Evolutionary conservation across 2,113 vertebrate genomes (phyloP).

Genomic region (Marmota monax): DNA sequence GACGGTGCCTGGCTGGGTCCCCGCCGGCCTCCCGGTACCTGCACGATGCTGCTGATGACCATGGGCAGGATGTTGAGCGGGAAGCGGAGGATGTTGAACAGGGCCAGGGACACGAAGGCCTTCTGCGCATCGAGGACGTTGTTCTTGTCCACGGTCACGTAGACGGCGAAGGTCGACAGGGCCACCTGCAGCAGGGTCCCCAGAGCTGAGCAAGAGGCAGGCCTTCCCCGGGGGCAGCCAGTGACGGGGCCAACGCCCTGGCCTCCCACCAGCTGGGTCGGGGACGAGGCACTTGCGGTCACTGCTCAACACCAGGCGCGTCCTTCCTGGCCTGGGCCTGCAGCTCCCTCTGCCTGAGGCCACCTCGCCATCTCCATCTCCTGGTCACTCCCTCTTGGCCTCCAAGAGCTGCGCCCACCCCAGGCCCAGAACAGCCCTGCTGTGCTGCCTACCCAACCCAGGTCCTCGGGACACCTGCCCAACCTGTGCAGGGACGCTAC

Average conservation of each 20-base stretch:
- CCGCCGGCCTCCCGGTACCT: constrained; percentile 81
- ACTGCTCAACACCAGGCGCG: rapidly evolving
- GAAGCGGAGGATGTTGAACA: constrained; percentile 98
- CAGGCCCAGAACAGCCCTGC: neutral
- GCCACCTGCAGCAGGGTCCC: constrained; percentile 84
- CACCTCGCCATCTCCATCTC: too few relatives aligned
- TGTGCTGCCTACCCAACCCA: rapidly evolving
- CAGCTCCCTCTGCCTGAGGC: neutral
- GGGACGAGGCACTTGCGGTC: rapidly evolving
- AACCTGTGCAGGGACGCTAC: rapidly evolving
- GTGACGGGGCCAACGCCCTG: neutral
- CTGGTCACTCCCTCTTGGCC: neutral
- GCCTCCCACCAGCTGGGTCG: neutral
- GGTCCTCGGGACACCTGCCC: rapidly evolving
- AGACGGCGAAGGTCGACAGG: constrained; percentile 94
- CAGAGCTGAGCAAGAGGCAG: neutral
- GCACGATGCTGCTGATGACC: constrained; percentile 98
- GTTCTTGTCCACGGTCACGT: constrained; percentile 87
- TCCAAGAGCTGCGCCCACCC: neutral
- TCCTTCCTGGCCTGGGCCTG: rapidly evolving
- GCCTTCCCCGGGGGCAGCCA: neutral
- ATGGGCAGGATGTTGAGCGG: constrained; percentile 96
- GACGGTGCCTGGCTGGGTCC: neutral
- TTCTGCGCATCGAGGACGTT: constrained; percentile 95
- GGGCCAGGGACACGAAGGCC: constrained; percentile 94